Evolutionary conservation across 2,888 invertebrate genomes (phyloP), one percentile per base, ranked within the genome.

Genomic region (Gymnosoma rotundatum): DNA sequence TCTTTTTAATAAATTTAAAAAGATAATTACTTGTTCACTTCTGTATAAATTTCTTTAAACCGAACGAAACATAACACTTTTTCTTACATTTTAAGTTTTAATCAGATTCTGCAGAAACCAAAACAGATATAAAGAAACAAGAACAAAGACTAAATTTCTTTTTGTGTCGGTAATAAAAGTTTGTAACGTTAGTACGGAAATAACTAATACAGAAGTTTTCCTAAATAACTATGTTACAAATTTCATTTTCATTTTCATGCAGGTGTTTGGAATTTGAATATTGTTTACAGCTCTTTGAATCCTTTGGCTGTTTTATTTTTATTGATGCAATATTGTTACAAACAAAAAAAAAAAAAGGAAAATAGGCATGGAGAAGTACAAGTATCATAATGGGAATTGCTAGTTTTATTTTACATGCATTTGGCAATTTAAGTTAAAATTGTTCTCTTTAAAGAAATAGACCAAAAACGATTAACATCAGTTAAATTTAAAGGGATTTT

Each of bases 361-460:
- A 32, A 7, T 20, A 0, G 18, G 9, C 66, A 79, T 70, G 60
- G 20, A 75, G 52, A 75, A 79, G 83, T 76, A 80, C 67, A 79
- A 79, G 83, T 76, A 80, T 76, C 79, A 67, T 80, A 76, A 67
- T 76, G 76, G 75, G 75, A 75, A 76, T 76, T 72, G 75, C 75
- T 75, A 32, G 48, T 50, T 69, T 72, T 9, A 56, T 48, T 73
- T 79, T 69, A 74, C 74, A 63, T 36, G 48, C 60, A 52, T 60
- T 80, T 66, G 45, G 52, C 42, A 21, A 16, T 48, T 72, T 70
- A 18, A 20, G 61, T 12, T 21, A 64, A 78, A 72, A 32, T 25
- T 50, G 38, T 36, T 12, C 9, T 58, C n/a, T 66, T 60, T 58
- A 58, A 38, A n/a, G 38, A n/a, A 48, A 66, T 36, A 20, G 20